Conservation (phyloP, 2,113 vertebrate genomes). For the Todiramphus chloris region DNA sequence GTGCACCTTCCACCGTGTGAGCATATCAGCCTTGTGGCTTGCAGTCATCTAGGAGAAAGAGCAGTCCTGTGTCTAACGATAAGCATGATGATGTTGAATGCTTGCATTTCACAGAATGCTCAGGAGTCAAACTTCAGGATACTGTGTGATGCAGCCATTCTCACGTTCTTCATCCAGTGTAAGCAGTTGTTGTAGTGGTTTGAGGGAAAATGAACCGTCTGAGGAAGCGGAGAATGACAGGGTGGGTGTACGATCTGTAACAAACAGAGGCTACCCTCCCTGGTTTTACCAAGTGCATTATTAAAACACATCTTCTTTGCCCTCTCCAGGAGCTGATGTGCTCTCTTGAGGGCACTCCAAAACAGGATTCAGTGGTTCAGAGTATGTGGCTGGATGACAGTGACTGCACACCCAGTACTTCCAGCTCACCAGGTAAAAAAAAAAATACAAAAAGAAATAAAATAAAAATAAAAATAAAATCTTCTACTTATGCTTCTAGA, state of each 20-base stretch:
- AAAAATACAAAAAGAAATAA: not conserved
- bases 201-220: conserved; percentile 58
- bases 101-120: conserved; percentile 60
- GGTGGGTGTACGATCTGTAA: conserved; percentile 47
- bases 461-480: not conserved
- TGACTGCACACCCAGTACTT: conserved; percentile 65
- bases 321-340: conserved; percentile 62
- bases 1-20: not conserved
- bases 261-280: not conserved
- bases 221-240: conserved; percentile 64
- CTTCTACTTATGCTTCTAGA: not conserved
- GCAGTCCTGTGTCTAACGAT: not conserved
- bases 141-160: conserved; percentile 63
- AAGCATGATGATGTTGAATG: conserved; percentile 26
- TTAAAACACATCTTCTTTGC: conserved; percentile 35
- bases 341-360: conserved; percentile 54
- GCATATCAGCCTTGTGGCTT: not conserved
- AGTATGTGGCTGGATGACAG: conserved; percentile 61
- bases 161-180: conserved; percentile 56
- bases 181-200: conserved; percentile 69
- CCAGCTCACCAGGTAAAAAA: conserved; percentile 66
- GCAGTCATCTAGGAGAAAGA: too few species aligned
- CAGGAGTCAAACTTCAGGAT: conserved; percentile 57
- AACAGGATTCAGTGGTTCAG: conserved; percentile 51
- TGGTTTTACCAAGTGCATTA: conserved; percentile 14